A percentile compares a stretch with the other conserved stretches of the same genome.
Evolutionary conservation across 2,888 invertebrate genomes (phyloP).

Genomic region (Hyalella azteca): DNA sequence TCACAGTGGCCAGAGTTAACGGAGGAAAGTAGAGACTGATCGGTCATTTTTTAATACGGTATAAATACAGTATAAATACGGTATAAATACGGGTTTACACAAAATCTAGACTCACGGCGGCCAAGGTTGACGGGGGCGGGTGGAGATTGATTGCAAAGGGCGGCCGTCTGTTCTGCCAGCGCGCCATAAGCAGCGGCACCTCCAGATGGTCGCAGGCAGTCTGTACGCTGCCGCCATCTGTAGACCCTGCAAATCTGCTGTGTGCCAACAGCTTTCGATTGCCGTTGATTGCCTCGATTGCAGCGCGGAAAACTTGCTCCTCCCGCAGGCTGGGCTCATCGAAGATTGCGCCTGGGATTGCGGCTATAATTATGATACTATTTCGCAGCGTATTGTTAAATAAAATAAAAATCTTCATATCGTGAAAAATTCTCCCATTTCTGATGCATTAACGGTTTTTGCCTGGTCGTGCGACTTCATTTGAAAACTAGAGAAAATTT

Average conservation of each 20-base stretch:
- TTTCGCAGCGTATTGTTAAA: too few species aligned
- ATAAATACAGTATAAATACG: too few species aligned
- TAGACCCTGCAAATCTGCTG: conserved; percentile 78
- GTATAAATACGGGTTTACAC: too few species aligned
- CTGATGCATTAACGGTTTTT: too few species aligned
- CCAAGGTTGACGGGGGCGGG: conserved; percentile 73
- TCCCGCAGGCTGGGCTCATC: background rate
- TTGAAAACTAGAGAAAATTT: too few species aligned
- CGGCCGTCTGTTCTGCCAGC: conserved; percentile 64
- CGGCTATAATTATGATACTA: conserved; percentile 51
- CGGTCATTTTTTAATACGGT: too few species aligned
- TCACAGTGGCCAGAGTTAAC: too few species aligned
- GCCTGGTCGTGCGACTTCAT: too few species aligned
- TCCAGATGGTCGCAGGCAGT: conserved; percentile 82
- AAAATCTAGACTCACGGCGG: conserved; percentile 65
- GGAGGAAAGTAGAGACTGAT: too few species aligned
- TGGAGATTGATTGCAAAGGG: conserved; percentile 73
- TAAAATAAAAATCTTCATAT: too few species aligned
- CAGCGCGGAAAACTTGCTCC: conserved; percentile 76
- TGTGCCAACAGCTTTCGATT: conserved; percentile 78
- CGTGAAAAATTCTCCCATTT: too few species aligned
- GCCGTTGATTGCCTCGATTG: conserved; percentile 87
- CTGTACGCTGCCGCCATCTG: conserved; percentile 74
- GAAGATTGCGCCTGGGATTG: background rate
- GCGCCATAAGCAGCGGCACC: conserved; percentile 82